These are phyloP conservation scores for Campoplex nolae DNA, from an alignment of 2,888 invertebrate species.

Conservation along the genomic window DNA sequence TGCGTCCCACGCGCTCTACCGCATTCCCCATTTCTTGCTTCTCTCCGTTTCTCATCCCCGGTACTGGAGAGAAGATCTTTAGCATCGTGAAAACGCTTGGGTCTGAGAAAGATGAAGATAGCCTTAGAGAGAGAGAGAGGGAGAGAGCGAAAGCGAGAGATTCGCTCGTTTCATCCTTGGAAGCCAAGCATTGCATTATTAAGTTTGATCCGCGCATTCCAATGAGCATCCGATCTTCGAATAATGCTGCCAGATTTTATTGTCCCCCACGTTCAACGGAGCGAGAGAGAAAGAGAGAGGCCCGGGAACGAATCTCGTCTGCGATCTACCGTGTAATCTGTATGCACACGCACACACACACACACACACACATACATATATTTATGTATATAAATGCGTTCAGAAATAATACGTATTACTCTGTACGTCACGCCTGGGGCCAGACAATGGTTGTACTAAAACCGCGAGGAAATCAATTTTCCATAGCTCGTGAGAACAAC, in stretches of 20 bases:
- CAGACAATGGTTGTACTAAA: constrained; percentile 64
- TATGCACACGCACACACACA: constrained; percentile 36
- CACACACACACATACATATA: not conserved
- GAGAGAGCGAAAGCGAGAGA: constrained; percentile 31
- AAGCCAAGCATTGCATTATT: constrained; percentile 77
- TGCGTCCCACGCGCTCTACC: constrained; percentile 75
- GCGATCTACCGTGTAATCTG: constrained; percentile 75
- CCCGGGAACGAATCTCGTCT: constrained; percentile 77
- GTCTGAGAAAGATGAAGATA: constrained; percentile 5
- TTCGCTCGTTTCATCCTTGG: constrained; percentile 65
- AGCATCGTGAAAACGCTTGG: constrained; percentile 27
- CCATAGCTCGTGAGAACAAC: constrained; percentile 36
- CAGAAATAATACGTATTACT: constrained; percentile 46
- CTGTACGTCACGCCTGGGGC: constrained; percentile 50
- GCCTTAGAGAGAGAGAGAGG: constrained; percentile 28
- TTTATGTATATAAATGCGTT: not conserved
- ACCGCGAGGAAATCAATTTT: constrained; percentile 63
- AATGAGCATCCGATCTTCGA: constrained; percentile 80
- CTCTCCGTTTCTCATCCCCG: constrained; percentile 68
- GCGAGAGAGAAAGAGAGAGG: constrained; percentile 45
- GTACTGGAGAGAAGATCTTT: constrained; percentile 32
- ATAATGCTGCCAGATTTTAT: constrained; percentile 83
- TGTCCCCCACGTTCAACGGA: constrained; percentile 70
- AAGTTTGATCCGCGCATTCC: constrained; percentile 83
- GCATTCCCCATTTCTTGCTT: constrained; percentile 72